These are phyloP conservation scores for Poecilus cupreus DNA, from an alignment of 2,888 invertebrate genomes.

Conservation along the genomic window DNA sequence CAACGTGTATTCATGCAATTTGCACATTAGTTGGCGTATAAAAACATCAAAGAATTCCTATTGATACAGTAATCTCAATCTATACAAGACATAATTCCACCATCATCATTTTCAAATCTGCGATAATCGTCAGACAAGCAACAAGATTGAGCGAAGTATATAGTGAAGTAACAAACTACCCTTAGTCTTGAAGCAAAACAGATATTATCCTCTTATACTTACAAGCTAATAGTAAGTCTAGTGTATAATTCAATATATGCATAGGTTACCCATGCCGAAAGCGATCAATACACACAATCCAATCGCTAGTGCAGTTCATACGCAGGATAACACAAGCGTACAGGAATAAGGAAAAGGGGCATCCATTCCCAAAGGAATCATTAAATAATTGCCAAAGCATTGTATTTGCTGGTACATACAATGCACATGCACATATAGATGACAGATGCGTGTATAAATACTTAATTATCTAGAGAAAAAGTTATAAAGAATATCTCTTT, in stretches of 20 bases:
- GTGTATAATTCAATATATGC: conserved; percentile 41
- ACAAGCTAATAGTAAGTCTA: conserved; percentile 20
- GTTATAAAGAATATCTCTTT: too few species aligned
- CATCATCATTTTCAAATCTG: conserved; percentile 11
- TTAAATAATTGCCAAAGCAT: too few species aligned
- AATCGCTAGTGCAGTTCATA: conserved; percentile 3
- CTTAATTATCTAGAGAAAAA: too few species aligned
- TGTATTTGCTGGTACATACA: too few species aligned
- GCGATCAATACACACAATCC: conserved; percentile 38
- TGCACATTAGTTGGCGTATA: conserved; percentile 5
- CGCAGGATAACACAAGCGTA: background rate
- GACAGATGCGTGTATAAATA: too few species aligned
- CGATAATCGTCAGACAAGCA: background rate
- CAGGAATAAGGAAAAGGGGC: background rate
- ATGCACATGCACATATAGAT: too few species aligned
- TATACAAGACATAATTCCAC: background rate
- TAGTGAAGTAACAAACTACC: background rate
- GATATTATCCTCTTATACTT: conserved; percentile 40
- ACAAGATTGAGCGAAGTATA: background rate
- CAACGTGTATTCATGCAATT: conserved; percentile 23
- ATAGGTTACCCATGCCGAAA: conserved; percentile 2
- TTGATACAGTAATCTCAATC: conserved; percentile 25
- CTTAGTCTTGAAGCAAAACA: conserved; percentile 11
- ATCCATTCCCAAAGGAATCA: too few species aligned
- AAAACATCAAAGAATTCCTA: background rate